These are phyloP conservation scores for Parnassius glacialis DNA, from an alignment of 2,888 invertebrate genomes.

Conservation along the genomic window DNA sequence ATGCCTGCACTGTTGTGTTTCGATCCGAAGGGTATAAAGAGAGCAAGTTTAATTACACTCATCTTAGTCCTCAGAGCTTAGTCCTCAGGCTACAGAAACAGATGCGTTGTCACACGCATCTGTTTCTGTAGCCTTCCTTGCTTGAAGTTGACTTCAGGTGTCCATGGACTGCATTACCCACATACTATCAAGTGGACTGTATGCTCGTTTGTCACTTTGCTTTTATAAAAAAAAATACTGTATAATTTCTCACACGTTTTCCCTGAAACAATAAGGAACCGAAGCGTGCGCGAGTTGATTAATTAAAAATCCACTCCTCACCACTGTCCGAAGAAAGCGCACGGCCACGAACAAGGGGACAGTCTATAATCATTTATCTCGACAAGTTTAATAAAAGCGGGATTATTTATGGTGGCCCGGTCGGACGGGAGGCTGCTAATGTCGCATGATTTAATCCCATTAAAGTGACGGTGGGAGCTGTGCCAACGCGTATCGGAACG, in stretches of 20 bases:
- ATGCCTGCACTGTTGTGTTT: no score
- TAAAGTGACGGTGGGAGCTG: constrained; percentile 60
- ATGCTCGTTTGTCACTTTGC: no score
- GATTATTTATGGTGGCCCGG: constrained; percentile 69
- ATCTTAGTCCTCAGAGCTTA: no score
- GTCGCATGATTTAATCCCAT: constrained; percentile 79
- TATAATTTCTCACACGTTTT: not conserved
- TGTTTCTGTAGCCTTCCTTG: no score
- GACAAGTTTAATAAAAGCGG: constrained; percentile 80
- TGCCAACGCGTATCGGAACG: constrained; percentile 51
- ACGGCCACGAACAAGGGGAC: constrained; percentile 60
- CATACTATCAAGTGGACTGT: no score
- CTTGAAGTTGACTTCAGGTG: no score
- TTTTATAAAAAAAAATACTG: no score
- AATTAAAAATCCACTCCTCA: constrained; percentile 25
- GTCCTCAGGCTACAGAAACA: no score
- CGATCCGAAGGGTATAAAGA: no score
- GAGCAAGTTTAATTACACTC: no score
- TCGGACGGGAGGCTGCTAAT: constrained; percentile 53
- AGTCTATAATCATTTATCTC: constrained; percentile 80
- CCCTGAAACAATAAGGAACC: constrained; percentile 8
- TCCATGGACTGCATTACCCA: no score
- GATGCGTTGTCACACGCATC: no score
- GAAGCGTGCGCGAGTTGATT: constrained; percentile 21
- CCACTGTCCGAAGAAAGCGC: constrained; percentile 30